Evolutionary conservation across 2,888 invertebrate genomes (phyloP).

Genomic region (Unio pictorum): DNA sequence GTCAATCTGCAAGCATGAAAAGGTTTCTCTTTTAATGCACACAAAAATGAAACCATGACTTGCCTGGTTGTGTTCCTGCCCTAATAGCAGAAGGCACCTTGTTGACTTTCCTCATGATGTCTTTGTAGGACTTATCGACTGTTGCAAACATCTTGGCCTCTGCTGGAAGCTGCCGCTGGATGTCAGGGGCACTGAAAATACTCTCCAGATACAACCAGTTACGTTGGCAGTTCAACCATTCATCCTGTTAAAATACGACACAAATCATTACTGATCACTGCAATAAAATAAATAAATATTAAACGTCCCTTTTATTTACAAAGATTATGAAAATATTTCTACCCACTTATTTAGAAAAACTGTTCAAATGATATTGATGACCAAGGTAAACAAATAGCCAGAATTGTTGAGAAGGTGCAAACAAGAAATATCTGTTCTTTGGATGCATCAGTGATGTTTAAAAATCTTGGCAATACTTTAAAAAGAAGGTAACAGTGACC

Average conservation of each 20-base stretch:
- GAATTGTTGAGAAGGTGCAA: too few species aligned
- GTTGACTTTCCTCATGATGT: conserved; percentile 85
- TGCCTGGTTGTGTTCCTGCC: conserved; percentile 80
- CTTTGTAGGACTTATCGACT: conserved; percentile 93
- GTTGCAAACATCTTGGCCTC: conserved; percentile 75
- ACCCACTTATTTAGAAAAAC: too few species aligned
- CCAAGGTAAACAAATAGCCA: too few species aligned
- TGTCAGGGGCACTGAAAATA: conserved; percentile 73
- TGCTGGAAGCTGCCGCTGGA: conserved; percentile 71
- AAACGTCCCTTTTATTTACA: not conserved
- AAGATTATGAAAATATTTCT: not conserved
- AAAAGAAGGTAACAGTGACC: too few species aligned
- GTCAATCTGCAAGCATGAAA: too few species aligned
- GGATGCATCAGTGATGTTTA: too few species aligned
- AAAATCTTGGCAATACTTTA: too few species aligned
- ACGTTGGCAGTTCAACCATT: conserved; percentile 71
- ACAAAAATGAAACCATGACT: not conserved
- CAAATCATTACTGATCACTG: not conserved
- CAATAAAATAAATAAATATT: not conserved
- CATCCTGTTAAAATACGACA: conserved; percentile 72
- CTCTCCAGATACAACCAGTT: conserved; percentile 72
- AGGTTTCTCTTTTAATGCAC: too few species aligned
- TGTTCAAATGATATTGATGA: too few species aligned
- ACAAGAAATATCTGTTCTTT: too few species aligned
- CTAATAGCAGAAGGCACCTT: conserved; percentile 85